Evolutionary conservation across 1,140 invertebrate species (phyloP), one percentile per base, ranked within the genome.

Genomic region (Drosophila kepulauana): DNA sequence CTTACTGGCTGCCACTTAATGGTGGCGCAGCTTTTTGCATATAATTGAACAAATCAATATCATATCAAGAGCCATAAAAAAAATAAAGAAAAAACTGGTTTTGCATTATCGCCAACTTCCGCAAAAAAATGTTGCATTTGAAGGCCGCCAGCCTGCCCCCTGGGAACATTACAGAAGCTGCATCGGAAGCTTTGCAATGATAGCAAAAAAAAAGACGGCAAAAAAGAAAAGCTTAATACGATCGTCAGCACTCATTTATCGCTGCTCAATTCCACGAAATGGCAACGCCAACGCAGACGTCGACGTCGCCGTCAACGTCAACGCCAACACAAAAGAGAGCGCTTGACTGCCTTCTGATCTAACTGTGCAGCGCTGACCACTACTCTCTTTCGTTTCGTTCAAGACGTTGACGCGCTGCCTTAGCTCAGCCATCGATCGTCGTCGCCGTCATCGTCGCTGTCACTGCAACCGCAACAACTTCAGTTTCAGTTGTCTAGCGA

Each of bases 311-410:
- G 63, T 16, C 41, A 20, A 25, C 49, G 49, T 16, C 43, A 45
- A 56, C 58, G 58, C 48, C 58, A 46, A 54, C 58, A 38, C 58
- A 46, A 49, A 16, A 20, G 58, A 75, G 72, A 75, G 66, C 46
- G 49, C 15, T 41, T 16, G 49, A 38, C 28, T 3, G 30, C 7
- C 7, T 41, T 43, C 28, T 15, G 20, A 54, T 67, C 58, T 82
- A 85, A 87, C 82, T 88, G 82, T 63, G 78, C 72, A 82, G 71
- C 82, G 76, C 66, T 87, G 73, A 73, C 76, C 84, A 87, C 74
- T 88, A 70, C 57, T 62, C 56, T 70, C 66, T 48, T 51, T 70
- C 66, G 41, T 51, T 58, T 58, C 61, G 54, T 16, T 63, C 48
- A 63, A 66, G 45, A 59, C 71, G 61, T 64, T 51, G 63, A 52